A percentile compares a stretch with the other conserved stretches of the same genome.
These are phyloP conservation scores for Solea solea DNA, from an alignment of 2,113 vertebrate genomes.

Conservation along the genomic window DNA sequence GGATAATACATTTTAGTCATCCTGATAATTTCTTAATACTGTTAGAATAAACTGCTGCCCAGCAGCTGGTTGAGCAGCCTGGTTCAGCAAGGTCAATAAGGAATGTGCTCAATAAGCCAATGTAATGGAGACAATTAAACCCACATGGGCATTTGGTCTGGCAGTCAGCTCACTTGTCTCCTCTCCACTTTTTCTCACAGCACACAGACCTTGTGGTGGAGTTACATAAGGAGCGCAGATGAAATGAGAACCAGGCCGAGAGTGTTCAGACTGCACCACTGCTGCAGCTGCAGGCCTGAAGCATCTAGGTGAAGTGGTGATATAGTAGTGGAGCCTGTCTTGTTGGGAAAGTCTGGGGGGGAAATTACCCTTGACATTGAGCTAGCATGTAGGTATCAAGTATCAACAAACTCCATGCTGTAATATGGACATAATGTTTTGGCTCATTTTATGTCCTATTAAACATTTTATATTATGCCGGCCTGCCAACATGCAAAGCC, in stretches of 20 bases:
- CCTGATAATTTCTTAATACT: background rate
- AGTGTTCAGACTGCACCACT: constrained; percentile 4
- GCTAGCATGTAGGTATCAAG: background rate
- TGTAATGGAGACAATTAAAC: constrained; percentile 41
- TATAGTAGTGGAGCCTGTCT: constrained; percentile 4
- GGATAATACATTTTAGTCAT: background rate
- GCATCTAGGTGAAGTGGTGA: constrained; percentile 9
- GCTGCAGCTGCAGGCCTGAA: constrained; percentile 2
- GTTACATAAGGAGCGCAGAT: constrained; percentile 52
- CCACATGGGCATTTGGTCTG: constrained; percentile 34
- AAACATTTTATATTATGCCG: constrained; percentile 35
- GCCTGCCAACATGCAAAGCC: background rate
- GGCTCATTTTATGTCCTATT: constrained; percentile 39
- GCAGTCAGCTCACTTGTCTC: constrained; percentile 29
- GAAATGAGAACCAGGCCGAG: constrained; percentile 58
- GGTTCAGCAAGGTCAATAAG: constrained; percentile 17
- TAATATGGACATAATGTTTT: constrained; percentile 15
- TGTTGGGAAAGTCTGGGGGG: constrained; percentile 17
- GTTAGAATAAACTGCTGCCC: background rate
- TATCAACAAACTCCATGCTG: background rate
- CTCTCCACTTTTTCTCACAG: constrained; percentile 12
- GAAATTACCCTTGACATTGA: background rate
- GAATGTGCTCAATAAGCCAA: constrained; percentile 36
- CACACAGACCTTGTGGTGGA: constrained; percentile 38
- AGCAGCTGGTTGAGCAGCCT: background rate